Evolutionary conservation across 2,888 invertebrate genomes (phyloP), one percentile per base, ranked within the genome.

Genomic region (Rhagophthalmus giganteus): DNA sequence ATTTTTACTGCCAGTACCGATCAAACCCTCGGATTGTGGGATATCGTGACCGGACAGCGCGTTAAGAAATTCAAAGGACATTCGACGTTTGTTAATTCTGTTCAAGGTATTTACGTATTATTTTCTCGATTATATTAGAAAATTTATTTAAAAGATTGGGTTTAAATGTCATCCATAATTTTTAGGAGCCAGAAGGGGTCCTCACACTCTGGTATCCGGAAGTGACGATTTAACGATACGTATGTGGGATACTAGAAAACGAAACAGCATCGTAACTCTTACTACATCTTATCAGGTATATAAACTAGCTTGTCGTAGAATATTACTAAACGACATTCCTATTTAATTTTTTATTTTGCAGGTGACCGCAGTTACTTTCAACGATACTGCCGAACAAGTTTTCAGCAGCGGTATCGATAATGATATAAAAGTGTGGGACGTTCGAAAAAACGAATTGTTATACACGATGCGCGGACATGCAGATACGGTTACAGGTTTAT

Each of bases 401-500:
- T 88, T 98, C 55, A 90, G 90, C 2, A 95, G 91, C 1, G 98
- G 99, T 2, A 89, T 99, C 45, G 99, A 99, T 71, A 99, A 99
- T 74, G 91, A 94, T 54, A 85, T 99, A 5, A 97, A 96, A 81
- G 88, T 97, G 0, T 99, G 98, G 98, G 99, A 99, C 73, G 79
- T 96, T 30, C 80, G 98, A 41, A 94, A 92, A 70, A 90, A 89
- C 69, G 88, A 89, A 48, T 76, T 94, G 34, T 74, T 91, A 0
- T 93, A 93, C 69, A 84, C 84, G 59, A 80, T 99, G 68, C 84
- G 88, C 60, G 99, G 99, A 0, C 99, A 99, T 66, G 87, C 90
- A 0, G 99, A 99, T 68, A 94, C 97, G 0, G 83, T 99, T 3
- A 99, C 99, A 4, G 95, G 90, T 2, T 71, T 99, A 59, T 80